A percentile compares a stretch with the other conserved stretches of the same genome.
phyloP scores from a whole-genome alignment of 2,113 vertebrate genomes.

The Hyaena hyaena region DNA sequence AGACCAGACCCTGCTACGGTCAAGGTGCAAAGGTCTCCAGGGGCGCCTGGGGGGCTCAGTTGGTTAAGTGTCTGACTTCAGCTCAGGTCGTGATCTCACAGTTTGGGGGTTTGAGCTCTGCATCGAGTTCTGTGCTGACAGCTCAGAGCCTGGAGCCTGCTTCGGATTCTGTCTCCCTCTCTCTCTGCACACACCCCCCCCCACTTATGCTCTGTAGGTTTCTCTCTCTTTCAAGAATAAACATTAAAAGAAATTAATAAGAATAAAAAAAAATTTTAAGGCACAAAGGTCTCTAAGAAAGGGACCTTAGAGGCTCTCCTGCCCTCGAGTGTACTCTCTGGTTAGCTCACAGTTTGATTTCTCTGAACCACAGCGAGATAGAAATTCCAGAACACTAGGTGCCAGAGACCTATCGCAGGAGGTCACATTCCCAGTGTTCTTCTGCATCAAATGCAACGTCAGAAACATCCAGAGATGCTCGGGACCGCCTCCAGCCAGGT shows the following conservation, averaged over 20 bases:
- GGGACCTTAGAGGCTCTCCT: background rate
- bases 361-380: background rate
- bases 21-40: background rate
- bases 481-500: background rate
- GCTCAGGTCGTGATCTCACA: no score
- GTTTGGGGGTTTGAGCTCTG: rapidly evolving
- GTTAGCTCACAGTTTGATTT: background rate
- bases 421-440: background rate
- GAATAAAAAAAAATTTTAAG: no score
- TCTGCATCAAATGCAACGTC: background rate
- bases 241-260: no score
- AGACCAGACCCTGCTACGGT: background rate
- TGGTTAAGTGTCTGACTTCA: no score
- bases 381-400: background rate
- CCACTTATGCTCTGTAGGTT: no score
- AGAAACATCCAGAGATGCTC: background rate
- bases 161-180: no score
- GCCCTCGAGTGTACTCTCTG: background rate
- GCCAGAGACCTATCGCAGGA: background rate
- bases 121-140: no score
- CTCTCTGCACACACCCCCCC: no score
- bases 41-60: no score
- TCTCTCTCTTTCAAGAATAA: no score
- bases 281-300: background rate
- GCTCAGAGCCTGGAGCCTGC: no score